phyloP scores from a whole-genome alignment of 1,140 invertebrate species.

The Nylanderia fulva region DNA sequence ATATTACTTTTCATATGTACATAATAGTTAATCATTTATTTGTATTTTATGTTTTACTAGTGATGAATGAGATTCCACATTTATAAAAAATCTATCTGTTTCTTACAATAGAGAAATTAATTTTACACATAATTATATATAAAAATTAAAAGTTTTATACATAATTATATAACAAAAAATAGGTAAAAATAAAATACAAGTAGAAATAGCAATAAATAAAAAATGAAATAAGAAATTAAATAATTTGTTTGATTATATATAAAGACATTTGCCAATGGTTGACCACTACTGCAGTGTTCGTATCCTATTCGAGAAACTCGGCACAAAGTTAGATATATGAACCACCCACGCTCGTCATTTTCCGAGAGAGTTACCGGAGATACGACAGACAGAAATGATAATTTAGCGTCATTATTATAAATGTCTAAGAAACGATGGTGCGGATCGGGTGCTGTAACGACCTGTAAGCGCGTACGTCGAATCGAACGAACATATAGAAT shows the following conservation, averaged over 20 bases:
- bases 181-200: background rate
- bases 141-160: background rate
- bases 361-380: constrained; percentile 46
- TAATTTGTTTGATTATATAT: background rate
- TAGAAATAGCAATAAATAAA: too few species aligned
- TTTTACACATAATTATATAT: background rate
- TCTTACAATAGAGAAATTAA: background rate
- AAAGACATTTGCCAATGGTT: background rate
- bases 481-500: constrained; percentile 49
- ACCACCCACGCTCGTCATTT: constrained; percentile 57
- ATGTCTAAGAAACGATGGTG: constrained; percentile 56
- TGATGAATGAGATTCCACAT: background rate
- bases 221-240: background rate
- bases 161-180: background rate
- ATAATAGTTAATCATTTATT: background rate
- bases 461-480: background rate
- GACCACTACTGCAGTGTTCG: background rate
- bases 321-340: constrained; percentile 35
- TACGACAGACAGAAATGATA: constrained; percentile 67
- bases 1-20: background rate
- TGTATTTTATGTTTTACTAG: background rate
- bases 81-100: background rate
- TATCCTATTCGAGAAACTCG: background rate
- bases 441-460: constrained; percentile 27
- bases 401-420: constrained; percentile 71